Percentiles rank a stretch among this genome's conserved stretches.
These are phyloP conservation scores for Channa maculata DNA, from an alignment of 2,113 vertebrate genomes.

Conservation along the genomic window DNA sequence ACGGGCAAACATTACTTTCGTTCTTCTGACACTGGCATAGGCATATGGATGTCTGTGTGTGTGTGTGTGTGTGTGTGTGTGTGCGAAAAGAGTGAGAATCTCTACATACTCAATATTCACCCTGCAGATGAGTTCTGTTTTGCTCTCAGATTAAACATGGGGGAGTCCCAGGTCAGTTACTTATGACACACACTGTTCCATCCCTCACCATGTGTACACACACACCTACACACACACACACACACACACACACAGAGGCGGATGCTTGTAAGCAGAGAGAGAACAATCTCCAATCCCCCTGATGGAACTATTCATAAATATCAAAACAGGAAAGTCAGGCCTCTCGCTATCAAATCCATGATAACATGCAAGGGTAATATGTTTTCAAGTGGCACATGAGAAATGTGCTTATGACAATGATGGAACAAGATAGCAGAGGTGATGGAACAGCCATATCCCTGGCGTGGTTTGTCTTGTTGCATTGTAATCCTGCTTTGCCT, in stretches of 20 bases:
- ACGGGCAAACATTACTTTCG: constrained; percentile 75
- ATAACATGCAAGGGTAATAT: constrained; percentile 71
- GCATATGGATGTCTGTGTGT: constrained; percentile 34
- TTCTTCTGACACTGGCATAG: constrained; percentile 63
- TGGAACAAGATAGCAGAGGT: constrained; percentile 72
- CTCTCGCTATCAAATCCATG: constrained; percentile 69
- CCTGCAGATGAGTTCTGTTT: constrained; percentile 77
- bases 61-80: constrained; percentile 40
- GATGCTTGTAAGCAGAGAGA: constrained; percentile 22
- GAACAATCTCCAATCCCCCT: constrained; percentile 71
- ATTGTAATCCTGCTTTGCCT: constrained; percentile 66
- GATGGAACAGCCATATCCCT: constrained; percentile 65
- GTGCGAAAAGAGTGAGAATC: constrained; percentile 30
- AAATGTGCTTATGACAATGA: constrained; percentile 76
- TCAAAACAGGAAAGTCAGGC: constrained; percentile 71
- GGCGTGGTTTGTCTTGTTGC: constrained; percentile 60
- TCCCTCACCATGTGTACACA: constrained; percentile 59
- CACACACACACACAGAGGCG: constrained; percentile 37
- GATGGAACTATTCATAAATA: constrained; percentile 77
- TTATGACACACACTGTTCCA: constrained; percentile 76
- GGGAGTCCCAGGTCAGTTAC: constrained; percentile 80
- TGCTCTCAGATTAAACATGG: constrained; percentile 80
- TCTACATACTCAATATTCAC: constrained; percentile 76
- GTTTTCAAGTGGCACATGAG: constrained; percentile 74
- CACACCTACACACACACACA: constrained; percentile 46